These are phyloP conservation scores for Numenius arquata DNA, from an alignment of 2,113 vertebrate species.

Conservation along the genomic window DNA sequence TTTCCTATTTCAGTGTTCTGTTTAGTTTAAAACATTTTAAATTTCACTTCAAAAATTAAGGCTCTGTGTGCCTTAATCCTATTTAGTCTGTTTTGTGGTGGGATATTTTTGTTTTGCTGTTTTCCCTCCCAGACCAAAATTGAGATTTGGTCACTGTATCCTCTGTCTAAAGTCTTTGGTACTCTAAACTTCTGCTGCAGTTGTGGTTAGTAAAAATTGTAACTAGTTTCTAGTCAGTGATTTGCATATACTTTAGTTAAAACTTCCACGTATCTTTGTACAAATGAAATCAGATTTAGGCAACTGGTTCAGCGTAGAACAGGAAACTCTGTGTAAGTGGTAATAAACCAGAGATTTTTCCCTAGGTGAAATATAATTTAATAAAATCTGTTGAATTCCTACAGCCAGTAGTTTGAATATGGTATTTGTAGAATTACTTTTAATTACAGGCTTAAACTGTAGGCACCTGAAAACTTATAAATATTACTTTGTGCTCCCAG, in stretches of 20 bases:
- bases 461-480: not conserved
- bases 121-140: not conserved
- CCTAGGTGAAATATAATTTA: not conserved
- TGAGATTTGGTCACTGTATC: not conserved
- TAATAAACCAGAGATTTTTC: not conserved
- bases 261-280: not conserved
- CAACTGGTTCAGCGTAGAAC: not conserved
- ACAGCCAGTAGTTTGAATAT: not conserved
- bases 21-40: not conserved
- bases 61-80: constrained; percentile 22
- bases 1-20: not conserved
- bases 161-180: not conserved
- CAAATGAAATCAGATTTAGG: not conserved
- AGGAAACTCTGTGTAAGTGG: not conserved
- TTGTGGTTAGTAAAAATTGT: not conserved
- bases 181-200: not conserved
- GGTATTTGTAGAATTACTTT: not conserved
- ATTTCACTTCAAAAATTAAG: constrained; percentile 4
- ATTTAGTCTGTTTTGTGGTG: not conserved
- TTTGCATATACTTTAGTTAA: not conserved
- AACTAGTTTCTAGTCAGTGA: not conserved
- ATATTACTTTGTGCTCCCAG: not conserved
- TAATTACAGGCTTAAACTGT: not conserved
- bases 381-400: not conserved
- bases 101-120: not conserved